phyloP scores from a whole-genome alignment of 2,797 vertebrate species.

The Coreius guichenoti region DNA sequence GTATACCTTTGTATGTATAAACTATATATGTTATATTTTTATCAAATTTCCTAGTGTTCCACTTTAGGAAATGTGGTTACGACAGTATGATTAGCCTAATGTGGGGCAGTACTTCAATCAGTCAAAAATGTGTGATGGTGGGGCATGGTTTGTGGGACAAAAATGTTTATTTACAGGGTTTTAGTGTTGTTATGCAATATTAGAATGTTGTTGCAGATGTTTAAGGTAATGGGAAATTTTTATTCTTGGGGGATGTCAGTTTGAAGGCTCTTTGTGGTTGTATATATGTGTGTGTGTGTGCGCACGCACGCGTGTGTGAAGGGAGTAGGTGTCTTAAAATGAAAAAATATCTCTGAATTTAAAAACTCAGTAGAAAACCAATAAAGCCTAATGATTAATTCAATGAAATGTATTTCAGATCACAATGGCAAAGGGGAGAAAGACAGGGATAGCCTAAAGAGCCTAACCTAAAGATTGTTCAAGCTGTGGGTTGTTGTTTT shows the following conservation, averaged over 20 bases:
- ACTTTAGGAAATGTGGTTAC: neutral
- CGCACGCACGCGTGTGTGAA: no score
- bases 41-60: neutral
- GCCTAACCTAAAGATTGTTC: no score
- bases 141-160: neutral
- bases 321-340: no score
- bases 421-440: neutral
- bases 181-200: conserved; percentile 1
- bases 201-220: neutral
- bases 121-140: neutral
- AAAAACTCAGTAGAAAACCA: no score
- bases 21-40: neutral
- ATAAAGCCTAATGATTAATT: neutral
- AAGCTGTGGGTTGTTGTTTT: no score
- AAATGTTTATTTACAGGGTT: neutral
- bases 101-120: neutral
- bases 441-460: no score
- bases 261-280: neutral
- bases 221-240: neutral
- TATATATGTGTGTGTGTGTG: no score
- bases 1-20: neutral
- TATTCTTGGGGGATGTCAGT: neutral
- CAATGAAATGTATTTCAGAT: neutral
- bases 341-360: no score
- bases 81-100: no score